Base-by-base conservation (phyloP, 2,888 invertebrate genomes). In the Dysmachus trigonus region DNA sequence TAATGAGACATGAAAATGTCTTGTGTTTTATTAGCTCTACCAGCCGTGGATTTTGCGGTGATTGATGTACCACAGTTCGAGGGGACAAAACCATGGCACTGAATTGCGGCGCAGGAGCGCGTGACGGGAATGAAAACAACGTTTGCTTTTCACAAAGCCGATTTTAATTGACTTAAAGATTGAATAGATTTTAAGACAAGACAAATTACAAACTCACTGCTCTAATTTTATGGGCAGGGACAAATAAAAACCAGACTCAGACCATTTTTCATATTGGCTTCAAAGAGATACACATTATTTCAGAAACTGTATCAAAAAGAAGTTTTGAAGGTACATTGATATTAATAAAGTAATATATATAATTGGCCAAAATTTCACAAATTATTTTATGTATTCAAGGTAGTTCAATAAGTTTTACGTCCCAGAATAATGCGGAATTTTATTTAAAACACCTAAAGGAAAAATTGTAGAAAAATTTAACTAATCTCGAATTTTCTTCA, bases 1-100 rank as follows among this genome's bases (percentile, higher is more conserved):
- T 82, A 82, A 82, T 62, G 81, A 35, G 62, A 82, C 81, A 77
- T 47, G 47, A 77, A 77, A 77, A 77, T 77, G 47, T 82, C 62
- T 33, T 31, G 62, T 53, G 81, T 62, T 82, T 82, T 82, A 62
- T 82, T 82, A 62, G 62, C 35, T 62, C 13, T 30, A 27, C 15
- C 35, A 15, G 81, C 62, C 62, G 8, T 22, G 81, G 31, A 62
- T 82, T 41, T 31, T 51, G 31, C 6, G 33, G 22, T 35, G 81
- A 51, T 47, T 76, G 76, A 76, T 76, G 76, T 62, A 8, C 62
- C 62, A 22, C 62, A 22, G 62, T 22, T 10, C 62, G 27, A 7
- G 13, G 22, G n/a, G 3, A 62, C 62, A 22, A 62, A 62, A 22
- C 62, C 18, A 22, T 10, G 8, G 18, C 8, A 10, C 22, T 53